These are phyloP conservation scores for Ischnura elegans DNA, from an alignment of 2,888 invertebrate species.

Conservation along the genomic window DNA sequence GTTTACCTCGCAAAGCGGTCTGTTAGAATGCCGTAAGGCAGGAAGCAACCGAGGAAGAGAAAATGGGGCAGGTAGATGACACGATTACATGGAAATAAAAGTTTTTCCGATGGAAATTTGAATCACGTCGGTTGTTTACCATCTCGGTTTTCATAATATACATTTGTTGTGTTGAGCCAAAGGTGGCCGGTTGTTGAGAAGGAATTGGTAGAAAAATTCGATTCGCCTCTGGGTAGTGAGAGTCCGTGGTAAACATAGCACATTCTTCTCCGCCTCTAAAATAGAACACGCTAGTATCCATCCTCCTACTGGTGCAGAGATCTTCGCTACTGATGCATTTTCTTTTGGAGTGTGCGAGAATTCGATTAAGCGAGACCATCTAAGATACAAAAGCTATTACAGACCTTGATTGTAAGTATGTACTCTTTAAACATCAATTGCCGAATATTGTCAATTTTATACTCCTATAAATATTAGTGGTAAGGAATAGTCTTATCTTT, in stretches of 20 bases:
- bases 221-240: background rate
- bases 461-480: too few relatives aligned
- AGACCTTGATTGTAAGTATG: too few relatives aligned
- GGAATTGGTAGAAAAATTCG: background rate
- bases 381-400: too few relatives aligned
- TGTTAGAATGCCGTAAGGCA: background rate
- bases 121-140: background rate
- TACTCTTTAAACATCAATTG: too few relatives aligned
- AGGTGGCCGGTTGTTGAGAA: background rate
- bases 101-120: background rate
- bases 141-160: background rate
- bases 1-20: background rate
- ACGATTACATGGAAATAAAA: background rate
- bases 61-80: background rate
- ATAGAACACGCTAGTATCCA: background rate
- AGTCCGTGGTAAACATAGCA: background rate
- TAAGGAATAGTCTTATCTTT: too few relatives aligned
- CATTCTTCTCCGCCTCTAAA: background rate
- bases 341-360: background rate
- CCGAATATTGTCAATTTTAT: too few relatives aligned
- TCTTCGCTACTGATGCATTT: too few relatives aligned
- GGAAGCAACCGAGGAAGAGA: background rate
- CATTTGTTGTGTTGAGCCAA: background rate
- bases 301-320: background rate
- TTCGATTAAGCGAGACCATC: too few relatives aligned